These are phyloP conservation scores for Antidorcas marsupialis DNA, from an alignment of 2,113 vertebrate species.

Conservation along the genomic window DNA sequence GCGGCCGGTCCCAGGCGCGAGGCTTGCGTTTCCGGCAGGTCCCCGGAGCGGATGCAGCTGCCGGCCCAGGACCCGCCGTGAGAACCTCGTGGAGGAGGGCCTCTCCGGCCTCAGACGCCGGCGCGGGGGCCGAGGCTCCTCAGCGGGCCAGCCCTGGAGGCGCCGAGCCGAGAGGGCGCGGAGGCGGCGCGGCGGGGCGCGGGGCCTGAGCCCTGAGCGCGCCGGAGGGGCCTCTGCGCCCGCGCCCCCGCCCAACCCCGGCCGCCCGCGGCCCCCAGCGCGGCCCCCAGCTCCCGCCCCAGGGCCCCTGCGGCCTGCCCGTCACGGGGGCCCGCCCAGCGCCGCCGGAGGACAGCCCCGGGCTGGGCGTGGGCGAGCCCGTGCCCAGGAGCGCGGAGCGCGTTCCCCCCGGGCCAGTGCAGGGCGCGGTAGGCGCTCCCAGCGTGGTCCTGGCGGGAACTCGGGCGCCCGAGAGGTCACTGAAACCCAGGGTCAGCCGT, in stretches of 20 bases:
- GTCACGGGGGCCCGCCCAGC: rapidly evolving
- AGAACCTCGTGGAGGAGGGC: neutral
- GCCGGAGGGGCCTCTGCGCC: rapidly evolving
- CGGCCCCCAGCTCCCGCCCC: neutral
- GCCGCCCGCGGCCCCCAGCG: too few relatives aligned
- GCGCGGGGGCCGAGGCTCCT: constrained; percentile 42
- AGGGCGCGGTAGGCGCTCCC: neutral
- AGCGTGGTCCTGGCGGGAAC: neutral
- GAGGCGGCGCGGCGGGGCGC: rapidly evolving
- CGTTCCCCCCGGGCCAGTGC: neutral
- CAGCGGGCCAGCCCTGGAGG: constrained; percentile 35
- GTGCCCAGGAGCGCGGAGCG: neutral
- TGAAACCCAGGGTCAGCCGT: neutral
- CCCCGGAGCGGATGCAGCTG: rapidly evolving
- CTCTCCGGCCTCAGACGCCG: constrained; percentile 8
- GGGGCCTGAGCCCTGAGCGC: rapidly evolving
- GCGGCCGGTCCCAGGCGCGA: neutral
- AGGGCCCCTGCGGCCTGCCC: neutral
- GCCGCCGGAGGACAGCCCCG: neutral
- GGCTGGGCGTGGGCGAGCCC: neutral
- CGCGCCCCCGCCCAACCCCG: too few relatives aligned
- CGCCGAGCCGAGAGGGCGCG: rapidly evolving
- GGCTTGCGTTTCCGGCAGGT: neutral
- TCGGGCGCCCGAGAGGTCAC: neutral
- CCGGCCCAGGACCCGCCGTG: neutral